phyloP scores from a whole-genome alignment of 2,797 vertebrate genomes.

The Sternotherus odoratus region DNA sequence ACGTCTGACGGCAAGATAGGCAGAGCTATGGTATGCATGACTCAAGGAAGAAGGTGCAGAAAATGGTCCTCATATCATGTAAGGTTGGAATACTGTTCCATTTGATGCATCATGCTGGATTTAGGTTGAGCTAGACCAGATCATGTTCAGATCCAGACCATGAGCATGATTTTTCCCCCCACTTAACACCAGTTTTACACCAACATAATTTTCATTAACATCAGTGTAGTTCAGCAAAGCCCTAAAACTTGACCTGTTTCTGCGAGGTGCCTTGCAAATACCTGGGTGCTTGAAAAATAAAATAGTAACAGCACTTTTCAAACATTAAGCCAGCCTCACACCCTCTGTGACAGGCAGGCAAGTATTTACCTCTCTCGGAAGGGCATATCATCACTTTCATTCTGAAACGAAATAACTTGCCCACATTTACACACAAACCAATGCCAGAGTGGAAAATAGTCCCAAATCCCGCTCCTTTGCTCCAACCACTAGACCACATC shows the following conservation, averaged over 20 bases:
- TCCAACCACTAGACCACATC: not conserved
- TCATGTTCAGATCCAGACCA: not conserved
- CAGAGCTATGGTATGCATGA: not conserved
- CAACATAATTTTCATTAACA: not conserved
- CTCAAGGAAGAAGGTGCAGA: not conserved
- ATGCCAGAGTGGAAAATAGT: not conserved
- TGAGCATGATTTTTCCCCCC: not conserved
- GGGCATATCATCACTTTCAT: too few relatives aligned
- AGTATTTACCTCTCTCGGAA: too few relatives aligned
- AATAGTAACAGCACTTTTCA: not conserved
- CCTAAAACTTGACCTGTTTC: not conserved
- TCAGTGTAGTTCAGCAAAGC: not conserved
- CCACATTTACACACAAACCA: accelerated
- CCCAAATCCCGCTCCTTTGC: not conserved
- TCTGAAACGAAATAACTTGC: not conserved
- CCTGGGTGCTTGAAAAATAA: not conserved
- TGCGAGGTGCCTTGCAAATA: not conserved
- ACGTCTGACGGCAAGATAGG: slow-evolving; percentile 17
- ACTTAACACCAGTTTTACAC: not conserved
- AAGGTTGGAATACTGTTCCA: not conserved
- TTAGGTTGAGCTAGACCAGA: not conserved
- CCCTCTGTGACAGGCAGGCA: not conserved
- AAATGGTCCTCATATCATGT: not conserved
- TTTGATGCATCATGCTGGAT: not conserved
- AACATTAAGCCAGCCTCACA: not conserved